These are phyloP conservation scores for Lutjanus erythropterus DNA, from an alignment of 2,113 vertebrate species.

Conservation along the genomic window DNA sequence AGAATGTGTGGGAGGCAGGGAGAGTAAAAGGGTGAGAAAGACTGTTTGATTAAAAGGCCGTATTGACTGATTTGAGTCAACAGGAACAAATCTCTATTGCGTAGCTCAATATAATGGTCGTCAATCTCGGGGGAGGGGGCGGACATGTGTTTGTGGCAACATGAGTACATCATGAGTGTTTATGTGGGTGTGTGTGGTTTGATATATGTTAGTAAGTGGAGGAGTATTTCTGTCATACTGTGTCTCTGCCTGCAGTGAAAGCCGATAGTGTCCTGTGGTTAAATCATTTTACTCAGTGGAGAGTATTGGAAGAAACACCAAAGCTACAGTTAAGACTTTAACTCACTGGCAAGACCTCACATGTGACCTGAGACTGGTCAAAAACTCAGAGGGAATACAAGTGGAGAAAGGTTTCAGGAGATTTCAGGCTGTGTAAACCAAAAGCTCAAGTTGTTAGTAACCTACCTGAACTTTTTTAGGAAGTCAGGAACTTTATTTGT, in stretches of 20 bases:
- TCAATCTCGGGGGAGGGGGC: constrained; percentile 10
- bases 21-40: constrained; percentile 28
- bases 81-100: constrained; percentile 56
- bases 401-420: constrained; percentile 21
- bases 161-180: constrained; percentile 32
- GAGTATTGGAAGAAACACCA: constrained; percentile 61
- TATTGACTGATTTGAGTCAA: constrained; percentile 65
- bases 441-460: constrained; percentile 8
- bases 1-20: constrained; percentile 41
- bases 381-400: constrained; percentile 21
- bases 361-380: constrained; percentile 45
- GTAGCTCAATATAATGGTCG: constrained; percentile 24
- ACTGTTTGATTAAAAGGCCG: constrained; percentile 61
- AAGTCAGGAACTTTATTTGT: not conserved
- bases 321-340: constrained; percentile 66
- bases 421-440: constrained; percentile 31
- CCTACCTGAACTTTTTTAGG: not conserved
- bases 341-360: constrained; percentile 49
- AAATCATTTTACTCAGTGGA: constrained; percentile 72
- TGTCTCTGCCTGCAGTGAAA: constrained; percentile 67
- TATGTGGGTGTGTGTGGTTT: constrained; percentile 56
- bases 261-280: constrained; percentile 69
- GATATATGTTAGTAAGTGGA: constrained; percentile 58
- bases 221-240: constrained; percentile 54
- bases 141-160: constrained; percentile 32